Conservation (phyloP, 2,797 vertebrate genomes). For the Lophius americanus region DNA sequence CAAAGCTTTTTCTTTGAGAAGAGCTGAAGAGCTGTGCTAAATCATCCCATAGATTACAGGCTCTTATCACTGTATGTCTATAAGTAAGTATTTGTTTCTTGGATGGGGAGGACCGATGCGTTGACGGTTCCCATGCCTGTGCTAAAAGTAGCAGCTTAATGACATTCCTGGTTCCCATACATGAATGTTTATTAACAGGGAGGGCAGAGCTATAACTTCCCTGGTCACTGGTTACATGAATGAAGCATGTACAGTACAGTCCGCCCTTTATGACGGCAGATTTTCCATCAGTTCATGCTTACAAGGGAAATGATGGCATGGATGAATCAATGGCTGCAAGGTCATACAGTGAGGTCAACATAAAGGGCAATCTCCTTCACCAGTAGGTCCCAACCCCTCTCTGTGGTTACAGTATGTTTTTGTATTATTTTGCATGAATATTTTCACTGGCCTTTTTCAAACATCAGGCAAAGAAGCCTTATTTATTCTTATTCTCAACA, state of each 20-base stretch:
- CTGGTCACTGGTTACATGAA: constrained; percentile 4
- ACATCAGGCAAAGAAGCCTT: no score
- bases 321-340: not conserved
- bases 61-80: constrained; percentile 6
- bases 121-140: constrained; percentile 41
- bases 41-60: not conserved
- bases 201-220: constrained; percentile 1
- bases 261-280: not conserved
- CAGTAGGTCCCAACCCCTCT: not conserved
- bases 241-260: not conserved
- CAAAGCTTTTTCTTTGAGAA: not conserved
- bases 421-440: not conserved
- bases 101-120: not conserved
- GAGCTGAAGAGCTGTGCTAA: not conserved
- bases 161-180: constrained; percentile 41
- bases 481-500: not conserved
- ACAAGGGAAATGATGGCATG: not conserved
- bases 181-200: constrained; percentile 3
- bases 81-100: constrained; percentile 25
- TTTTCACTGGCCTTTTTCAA: not conserved
- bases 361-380: not conserved
- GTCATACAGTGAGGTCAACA: not conserved
- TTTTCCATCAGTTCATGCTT: not conserved
- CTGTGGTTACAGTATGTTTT: not conserved
- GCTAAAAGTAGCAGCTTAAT: constrained; percentile 59